Percentiles rank a stretch among this genome's conserved stretches.
Conservation (phyloP, 2,113 vertebrate species). For the Mustela nigripes region DNA sequence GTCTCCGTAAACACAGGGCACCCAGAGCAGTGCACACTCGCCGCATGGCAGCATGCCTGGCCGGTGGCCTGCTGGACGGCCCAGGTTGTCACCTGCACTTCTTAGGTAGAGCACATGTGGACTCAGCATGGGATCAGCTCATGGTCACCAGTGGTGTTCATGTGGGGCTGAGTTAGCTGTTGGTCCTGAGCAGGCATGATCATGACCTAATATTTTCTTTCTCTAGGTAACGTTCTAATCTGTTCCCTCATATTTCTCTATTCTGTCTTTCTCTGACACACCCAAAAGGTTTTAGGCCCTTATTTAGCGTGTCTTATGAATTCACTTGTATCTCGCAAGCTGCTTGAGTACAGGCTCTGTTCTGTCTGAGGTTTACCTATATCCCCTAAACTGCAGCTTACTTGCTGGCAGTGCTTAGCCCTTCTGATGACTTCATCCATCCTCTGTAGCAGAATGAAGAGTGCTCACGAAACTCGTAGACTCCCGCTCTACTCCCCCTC, state of each 20-base stretch:
- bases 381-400: background rate
- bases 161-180: background rate
- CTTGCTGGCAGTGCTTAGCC: background rate
- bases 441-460: background rate
- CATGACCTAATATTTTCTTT: background rate
- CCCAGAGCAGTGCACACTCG: background rate
- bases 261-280: background rate
- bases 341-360: background rate
- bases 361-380: background rate
- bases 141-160: background rate
- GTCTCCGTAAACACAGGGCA: too few species aligned
- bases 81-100: background rate
- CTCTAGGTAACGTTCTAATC: background rate
- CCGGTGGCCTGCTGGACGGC: background rate
- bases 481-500: fast-evolving
- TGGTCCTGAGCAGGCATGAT: background rate
- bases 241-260: background rate
- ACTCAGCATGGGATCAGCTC: background rate
- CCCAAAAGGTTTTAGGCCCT: background rate
- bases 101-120: background rate
- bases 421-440: background rate
- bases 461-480: background rate
- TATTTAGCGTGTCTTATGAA: background rate
- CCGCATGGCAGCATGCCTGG: fast-evolving
- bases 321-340: background rate